Evolutionary conservation across 2,888 invertebrate species (phyloP), one percentile per base, ranked within the genome.

Genomic region (Trachelus iudaicus): DNA sequence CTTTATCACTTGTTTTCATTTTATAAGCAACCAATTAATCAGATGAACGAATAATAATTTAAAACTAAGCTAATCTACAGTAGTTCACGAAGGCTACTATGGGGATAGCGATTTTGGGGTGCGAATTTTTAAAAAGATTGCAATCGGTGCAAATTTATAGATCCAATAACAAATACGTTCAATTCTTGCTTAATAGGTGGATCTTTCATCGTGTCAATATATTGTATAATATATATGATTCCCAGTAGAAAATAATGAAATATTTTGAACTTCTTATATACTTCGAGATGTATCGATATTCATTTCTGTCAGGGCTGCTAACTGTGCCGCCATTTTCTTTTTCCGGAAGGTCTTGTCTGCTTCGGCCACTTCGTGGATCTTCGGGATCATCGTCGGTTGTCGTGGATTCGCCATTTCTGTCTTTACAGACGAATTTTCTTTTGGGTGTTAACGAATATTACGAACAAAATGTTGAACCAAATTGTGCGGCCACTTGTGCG

Each of bases 401-500:
- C 56, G 56, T 56, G 9, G 23, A 56, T 9, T 56, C 56, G 23
- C 56, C 56, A 23, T 56, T 56, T 9, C 9, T 23, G 56, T 56
- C 56, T 56, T 23, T 23, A 23, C 56, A 9, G 56, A 23, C 56
- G 23, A 23, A 56, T 56, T 56, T 56, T 56, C 56, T 56, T 56
- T 23, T 23, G 56, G 56, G 23, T 23, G 56, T 23, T 23, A 56
- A 30, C 71, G 15, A 71, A 34, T 71, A 31, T 31, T 71, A 33
- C 4, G 33, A 30, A 33, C 12, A 79, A 73, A 74, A 79, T 79
- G 79, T 79, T 79, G 31, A 77, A 77, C 56, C 79, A 79, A 76
- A 69, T 79, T 31, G 15, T 79, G 34, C 79, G 79, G 37, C 76
- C 79, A 31, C 76, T 79, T 15, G 40, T 69, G n/a, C 73, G 33